These are phyloP conservation scores for Marasmarcha lunaedactyla DNA, from an alignment of 2,888 invertebrate genomes.

Conservation along the genomic window DNA sequence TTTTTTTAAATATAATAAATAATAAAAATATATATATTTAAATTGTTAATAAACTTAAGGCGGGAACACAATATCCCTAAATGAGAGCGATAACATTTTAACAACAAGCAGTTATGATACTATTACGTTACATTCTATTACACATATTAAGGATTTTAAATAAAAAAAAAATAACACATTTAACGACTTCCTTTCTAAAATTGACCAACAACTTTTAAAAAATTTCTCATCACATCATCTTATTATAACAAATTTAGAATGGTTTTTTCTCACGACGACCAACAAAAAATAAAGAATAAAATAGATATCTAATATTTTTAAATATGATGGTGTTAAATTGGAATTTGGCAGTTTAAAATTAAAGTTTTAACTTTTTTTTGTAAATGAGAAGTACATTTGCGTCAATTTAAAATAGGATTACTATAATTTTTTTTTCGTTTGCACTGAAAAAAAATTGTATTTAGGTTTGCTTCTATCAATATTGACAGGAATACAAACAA, in stretches of 20 bases:
- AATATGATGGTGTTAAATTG: conserved; percentile 17
- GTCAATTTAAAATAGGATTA: no score
- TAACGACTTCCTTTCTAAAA: conserved; percentile 34
- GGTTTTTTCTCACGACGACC: conserved; percentile 9
- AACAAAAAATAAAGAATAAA: conserved; percentile 23
- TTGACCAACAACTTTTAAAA: conserved; percentile 36
- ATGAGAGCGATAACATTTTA: conserved; percentile 14
- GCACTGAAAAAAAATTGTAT: no score
- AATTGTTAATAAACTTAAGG: no score
- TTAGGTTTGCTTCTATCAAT: no score
- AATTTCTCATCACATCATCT: conserved; percentile 17
- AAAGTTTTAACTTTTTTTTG: conserved; percentile 19
- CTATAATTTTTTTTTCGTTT: no score
- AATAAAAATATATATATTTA: no score
- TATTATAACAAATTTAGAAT: conserved; percentile 48
- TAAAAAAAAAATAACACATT: conserved; percentile 16
- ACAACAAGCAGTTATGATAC: conserved; percentile 38
- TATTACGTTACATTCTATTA: conserved; percentile 17
- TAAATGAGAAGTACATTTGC: conserved; percentile 4
- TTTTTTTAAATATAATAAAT: no score
- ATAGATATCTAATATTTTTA: conserved; percentile 28
- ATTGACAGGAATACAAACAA: no score
- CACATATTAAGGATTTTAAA: conserved; percentile 12
- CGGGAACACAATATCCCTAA: no score
- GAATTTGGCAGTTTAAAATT: conserved; percentile 35